Percentiles rank a stretch among this genome's conserved stretches.
These are phyloP conservation scores for Gadopsis marmoratus DNA, from an alignment of 2,797 vertebrate species.

Conservation along the genomic window DNA sequence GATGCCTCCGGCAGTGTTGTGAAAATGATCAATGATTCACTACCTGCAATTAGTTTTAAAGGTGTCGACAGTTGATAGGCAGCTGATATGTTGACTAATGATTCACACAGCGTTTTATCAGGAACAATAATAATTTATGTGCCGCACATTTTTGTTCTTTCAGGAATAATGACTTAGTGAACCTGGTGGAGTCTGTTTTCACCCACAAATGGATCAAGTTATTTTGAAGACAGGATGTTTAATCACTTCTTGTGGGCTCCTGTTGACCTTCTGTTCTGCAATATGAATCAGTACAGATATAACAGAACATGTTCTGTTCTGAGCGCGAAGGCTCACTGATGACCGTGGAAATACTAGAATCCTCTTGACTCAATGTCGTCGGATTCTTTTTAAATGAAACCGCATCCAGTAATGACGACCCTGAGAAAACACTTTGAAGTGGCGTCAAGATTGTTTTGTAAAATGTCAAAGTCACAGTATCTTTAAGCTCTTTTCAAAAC, in stretches of 20 bases:
- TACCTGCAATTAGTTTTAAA: conserved; percentile 33
- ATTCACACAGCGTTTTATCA: conserved; percentile 25
- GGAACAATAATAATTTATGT: conserved; percentile 22
- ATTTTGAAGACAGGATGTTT: background rate
- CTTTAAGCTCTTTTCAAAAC: too few species aligned
- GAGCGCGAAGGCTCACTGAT: background rate
- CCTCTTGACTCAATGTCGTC: too few species aligned
- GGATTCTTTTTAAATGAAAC: too few species aligned
- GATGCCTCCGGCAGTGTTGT: background rate
- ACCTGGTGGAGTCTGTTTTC: background rate
- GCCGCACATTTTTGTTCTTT: conserved; percentile 20
- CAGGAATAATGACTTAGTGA: conserved; percentile 10
- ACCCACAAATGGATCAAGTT: background rate
- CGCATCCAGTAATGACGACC: too few species aligned
- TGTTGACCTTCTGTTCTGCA: background rate
- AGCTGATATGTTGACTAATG: conserved; percentile 14
- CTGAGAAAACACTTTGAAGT: too few species aligned
- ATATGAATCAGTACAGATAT: background rate
- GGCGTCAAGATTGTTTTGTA: too few species aligned
- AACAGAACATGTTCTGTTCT: background rate
- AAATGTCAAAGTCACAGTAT: too few species aligned
- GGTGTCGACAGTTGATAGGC: conserved; percentile 13
- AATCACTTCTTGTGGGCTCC: background rate
- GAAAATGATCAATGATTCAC: conserved; percentile 55
- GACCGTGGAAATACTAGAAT: background rate